Base-by-base conservation (phyloP, 2,113 vertebrate genomes). In the Camelus bactrianus region DNA sequence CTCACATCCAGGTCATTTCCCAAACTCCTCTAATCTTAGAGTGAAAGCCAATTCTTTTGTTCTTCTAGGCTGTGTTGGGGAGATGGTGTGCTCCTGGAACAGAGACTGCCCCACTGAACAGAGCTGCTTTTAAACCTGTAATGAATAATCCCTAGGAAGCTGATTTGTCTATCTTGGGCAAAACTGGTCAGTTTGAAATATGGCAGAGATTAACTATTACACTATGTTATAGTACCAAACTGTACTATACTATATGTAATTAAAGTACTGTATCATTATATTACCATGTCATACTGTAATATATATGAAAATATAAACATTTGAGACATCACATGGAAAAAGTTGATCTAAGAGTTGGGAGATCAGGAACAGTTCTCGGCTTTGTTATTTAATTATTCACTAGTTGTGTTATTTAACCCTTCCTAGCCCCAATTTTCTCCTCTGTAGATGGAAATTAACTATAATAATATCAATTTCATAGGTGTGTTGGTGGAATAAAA, bases 21-120 rank as follows among this genome's bases (percentile, higher is more conserved):
- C 77, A 48, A 95, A 38, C 58, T 69, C 42, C 22, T 86, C 30
- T 56, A 32, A 26, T 95, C 58, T 91, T 46, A 20, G 8, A 64
- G 48, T 72, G 73, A 84, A 17, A 85, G 54, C 10, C 15, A 46
- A 12, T 64, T 87, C 11, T 83, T 98, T 98, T 97, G 99, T 98
- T 97, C 99, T 98, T 93, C 96, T 81, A 98, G 98, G 75, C 3
- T 98, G 98, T 99, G 28, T 94, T 99, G 95, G 99, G 99, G 98
- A 99, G 98, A 98, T 98, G 98, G 96, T 99, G 98, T 89, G 98
- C 98, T 95, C 98, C 98, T 99, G 92, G 52, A 93, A 97, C 70
- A 94, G 93, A 97, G 87, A n/a, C 83, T 67, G 91, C 81, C 72
- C 92, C 42, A 70, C 82, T 96, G 93, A 97, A 89, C 70, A n/a